Evolutionary conservation across 2,888 invertebrate species (phyloP), one percentile per base, ranked within the genome.

Genomic region (Willowsia nigromaculata): DNA sequence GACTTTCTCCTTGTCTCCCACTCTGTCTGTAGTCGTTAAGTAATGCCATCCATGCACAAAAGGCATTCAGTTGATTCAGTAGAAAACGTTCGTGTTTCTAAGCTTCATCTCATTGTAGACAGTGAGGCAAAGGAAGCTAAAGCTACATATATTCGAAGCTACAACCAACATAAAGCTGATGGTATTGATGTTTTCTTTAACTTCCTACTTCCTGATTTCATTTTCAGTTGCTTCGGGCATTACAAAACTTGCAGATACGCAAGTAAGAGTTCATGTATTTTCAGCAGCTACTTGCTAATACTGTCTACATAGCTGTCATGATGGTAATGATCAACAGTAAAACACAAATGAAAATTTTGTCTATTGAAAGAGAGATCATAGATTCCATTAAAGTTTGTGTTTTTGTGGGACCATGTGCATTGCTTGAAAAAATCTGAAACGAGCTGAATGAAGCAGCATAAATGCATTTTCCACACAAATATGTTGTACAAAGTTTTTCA

Each of bases 111-210:
- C 59, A 30, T 30, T 1, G 30, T 13, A 30, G 59, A 62, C 15
- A 62, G 15, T 11, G 15, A 11, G 30, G 15, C 43, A 43, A 3
- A 43, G 11, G 13, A 9, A 43, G 6, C 9, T 1, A 43, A 43
- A 13, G 11, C 13, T 43, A 43, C 13, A 43, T 43, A 3, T 13
- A 9, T 43, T 9, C 43, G 22, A 4, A 56, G n/a, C 56, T 56
- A 7, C 7, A 22, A 22, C 59, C 9, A 62, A 18, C 33, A 56
- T n/a, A 78, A 37, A 53, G 7, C 25, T 43, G 71, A 71, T 71
- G 25, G 43, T 43, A 25, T 71, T 80, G 30, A 78, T 78, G 80
- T 59, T 56, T 62, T 62, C 81, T 62, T 81, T 27, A 62, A 43
- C 62, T 43, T 81, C 53, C 30, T 25, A 30, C 56, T 50, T 76